Evolutionary conservation across 2,797 vertebrate genomes (phyloP), one percentile per base, ranked within the genome.

Genomic region (Hippopotamyrus pictus): DNA sequence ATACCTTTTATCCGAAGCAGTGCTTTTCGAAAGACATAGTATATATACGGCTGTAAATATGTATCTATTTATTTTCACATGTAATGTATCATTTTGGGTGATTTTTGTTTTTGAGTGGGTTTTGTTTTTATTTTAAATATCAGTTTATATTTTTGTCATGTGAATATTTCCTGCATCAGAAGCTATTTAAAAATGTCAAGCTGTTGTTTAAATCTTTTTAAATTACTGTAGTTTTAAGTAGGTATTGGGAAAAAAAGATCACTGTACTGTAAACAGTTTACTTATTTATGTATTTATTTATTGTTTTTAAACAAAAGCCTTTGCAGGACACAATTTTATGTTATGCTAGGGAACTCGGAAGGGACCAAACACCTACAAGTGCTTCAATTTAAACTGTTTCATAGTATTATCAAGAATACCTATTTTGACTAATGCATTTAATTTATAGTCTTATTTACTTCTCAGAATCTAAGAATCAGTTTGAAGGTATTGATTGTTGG

Each of bases 21-120:
- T 94, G 95, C 95, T 96, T 96, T 96, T 95, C 92, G 93, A 93
- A 94, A 93, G 90, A 92, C 92, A 89, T 84, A 48, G 59, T 73
- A 50, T 84, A 50, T 89, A 91, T 92, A 94, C 94, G 94, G 95
- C 96, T 96, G 95, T 96, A 96, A 93, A 96, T 96, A 93, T 92
- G 90, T 92, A 92, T 88, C 84, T 92, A 90, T 94, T 95, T 95
- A 92, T 94, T 95, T 93, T 93, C 87, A 92, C 92, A 91, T 48
- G 91, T 93, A 93, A 90, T 89, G 76, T 48, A 83, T 90, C 19
- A 92, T 93, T 90, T 92, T 88, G 91, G 92, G 92, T 91, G 91
- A 91, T 92, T 90, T 92, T 91, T 94, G 94, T n/a, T 57, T 93
- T 93, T 79, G 2, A 79, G 73, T 79, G 73, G 33, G 33, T 93